phyloP scores from a whole-genome alignment of 30 jellyfish, hydroid and myxozoan species.

The Phacellophora camtschatica region DNA sequence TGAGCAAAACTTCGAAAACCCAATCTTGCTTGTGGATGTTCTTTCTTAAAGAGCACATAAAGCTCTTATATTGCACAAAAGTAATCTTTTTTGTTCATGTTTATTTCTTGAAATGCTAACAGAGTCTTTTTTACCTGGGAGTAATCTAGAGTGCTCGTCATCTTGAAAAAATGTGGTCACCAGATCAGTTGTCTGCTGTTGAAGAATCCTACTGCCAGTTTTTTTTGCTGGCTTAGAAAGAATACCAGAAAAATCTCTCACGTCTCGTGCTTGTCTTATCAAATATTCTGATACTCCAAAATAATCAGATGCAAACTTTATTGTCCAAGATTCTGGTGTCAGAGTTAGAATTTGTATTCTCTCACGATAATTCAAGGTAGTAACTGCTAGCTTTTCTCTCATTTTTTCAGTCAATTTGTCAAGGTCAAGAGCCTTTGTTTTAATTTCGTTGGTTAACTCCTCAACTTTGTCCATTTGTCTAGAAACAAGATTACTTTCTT shows the following conservation, averaged over 20 bases:
- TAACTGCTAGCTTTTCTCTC: conserved; percentile 18
- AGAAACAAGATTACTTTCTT: neutral
- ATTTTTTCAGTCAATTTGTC: conserved; percentile 13
- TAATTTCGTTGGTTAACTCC: neutral
- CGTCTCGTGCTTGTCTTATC: conserved; percentile 28
- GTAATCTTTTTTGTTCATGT: conserved; percentile 38
- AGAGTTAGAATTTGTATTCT: conserved; percentile 44
- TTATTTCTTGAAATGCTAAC: conserved; percentile 37
- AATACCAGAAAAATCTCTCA: conserved; percentile 16
- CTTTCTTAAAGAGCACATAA: neutral
- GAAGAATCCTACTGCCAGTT: conserved; percentile 23
- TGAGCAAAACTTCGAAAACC: no score
- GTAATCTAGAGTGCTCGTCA: conserved; percentile 19
- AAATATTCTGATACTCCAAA: conserved; percentile 43
- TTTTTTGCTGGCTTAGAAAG: conserved; percentile 29
- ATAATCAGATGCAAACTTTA: conserved; percentile 33
- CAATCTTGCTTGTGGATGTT: neutral
- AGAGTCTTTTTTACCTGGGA: conserved; percentile 60
- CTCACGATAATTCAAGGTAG: neutral
- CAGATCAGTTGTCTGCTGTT: neutral
- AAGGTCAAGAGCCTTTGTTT: conserved; percentile 20
- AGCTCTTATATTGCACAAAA: conserved; percentile 18
- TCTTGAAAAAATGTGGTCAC: conserved; percentile 28
- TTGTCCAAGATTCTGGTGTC: conserved; percentile 59
- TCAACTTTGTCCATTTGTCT: neutral